A percentile compares a stretch with the other conserved stretches of the same genome.
phyloP scores from a whole-genome alignment of 2,113 vertebrate species.

The Lampris megalopsis region DNA sequence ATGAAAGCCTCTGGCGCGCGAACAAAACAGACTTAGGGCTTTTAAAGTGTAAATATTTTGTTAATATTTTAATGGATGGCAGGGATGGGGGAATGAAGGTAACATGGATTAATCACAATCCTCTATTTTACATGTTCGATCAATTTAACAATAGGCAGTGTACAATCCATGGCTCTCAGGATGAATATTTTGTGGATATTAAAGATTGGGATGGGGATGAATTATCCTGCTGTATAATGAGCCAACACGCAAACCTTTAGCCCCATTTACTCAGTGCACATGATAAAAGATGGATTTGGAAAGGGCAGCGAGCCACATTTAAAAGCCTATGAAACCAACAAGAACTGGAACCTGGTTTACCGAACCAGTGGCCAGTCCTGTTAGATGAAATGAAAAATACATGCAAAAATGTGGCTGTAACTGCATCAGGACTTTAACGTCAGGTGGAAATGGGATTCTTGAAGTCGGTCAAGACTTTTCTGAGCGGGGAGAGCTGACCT shows the following conservation, averaged over 20 bases:
- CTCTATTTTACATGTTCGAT: slow-evolving; percentile 40
- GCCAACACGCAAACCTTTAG: slow-evolving; percentile 22
- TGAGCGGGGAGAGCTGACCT: slow-evolving; percentile 33
- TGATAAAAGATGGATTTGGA: slow-evolving; percentile 1
- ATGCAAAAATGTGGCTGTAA: slow-evolving; percentile 16
- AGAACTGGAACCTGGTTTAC: slow-evolving; percentile 17
- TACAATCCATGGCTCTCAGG: slow-evolving; percentile 71
- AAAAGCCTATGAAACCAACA: neutral
- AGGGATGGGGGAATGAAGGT: slow-evolving; percentile 2
- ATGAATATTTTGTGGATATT: slow-evolving; percentile 55
- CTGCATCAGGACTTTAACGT: slow-evolving; percentile 29
- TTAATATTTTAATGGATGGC: slow-evolving; percentile 59
- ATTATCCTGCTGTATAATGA: slow-evolving; percentile 46
- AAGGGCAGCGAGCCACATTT: neutral
- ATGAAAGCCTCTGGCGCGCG: slow-evolving; percentile 58
- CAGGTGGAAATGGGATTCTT: slow-evolving; percentile 2
- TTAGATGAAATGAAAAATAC: neutral
- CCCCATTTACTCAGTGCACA: slow-evolving; percentile 18
- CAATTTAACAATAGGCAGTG: slow-evolving; percentile 73
- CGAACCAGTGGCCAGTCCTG: neutral
- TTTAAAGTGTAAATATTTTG: slow-evolving; percentile 74
- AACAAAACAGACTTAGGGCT: slow-evolving; percentile 16
- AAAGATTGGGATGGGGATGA: slow-evolving; percentile 24
- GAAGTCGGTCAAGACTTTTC: neutral
- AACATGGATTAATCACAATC: slow-evolving; percentile 39